These are phyloP conservation scores for Ennomos quercinarius DNA, from an alignment of 2,888 invertebrate genomes.

Conservation along the genomic window DNA sequence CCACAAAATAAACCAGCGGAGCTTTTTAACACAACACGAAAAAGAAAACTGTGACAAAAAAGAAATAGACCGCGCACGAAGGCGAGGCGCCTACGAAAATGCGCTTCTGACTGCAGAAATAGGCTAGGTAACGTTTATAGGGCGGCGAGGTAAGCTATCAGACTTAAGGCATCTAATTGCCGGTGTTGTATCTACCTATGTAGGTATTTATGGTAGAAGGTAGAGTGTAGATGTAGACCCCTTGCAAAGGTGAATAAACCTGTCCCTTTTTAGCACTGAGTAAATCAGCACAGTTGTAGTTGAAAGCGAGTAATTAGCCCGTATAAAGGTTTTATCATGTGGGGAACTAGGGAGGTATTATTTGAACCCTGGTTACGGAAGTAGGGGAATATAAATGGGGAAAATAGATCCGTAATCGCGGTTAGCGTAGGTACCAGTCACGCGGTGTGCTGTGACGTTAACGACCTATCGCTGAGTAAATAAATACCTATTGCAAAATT, in stretches of 20 bases:
- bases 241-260: constrained; percentile 59
- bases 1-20: constrained; percentile 42
- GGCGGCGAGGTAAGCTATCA: constrained; percentile 64
- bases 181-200: too few relatives aligned
- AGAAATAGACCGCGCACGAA: constrained; percentile 54
- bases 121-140: constrained; percentile 48
- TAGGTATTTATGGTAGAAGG: constrained; percentile 21
- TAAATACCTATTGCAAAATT: too few relatives aligned
- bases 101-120: constrained; percentile 63
- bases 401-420: constrained; percentile 1
- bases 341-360: neutral
- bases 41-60: constrained; percentile 50
- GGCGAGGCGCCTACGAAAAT: constrained; percentile 58
- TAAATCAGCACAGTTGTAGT: constrained; percentile 45
- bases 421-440: neutral
- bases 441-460: too few relatives aligned
- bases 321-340: constrained; percentile 3
- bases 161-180: constrained; percentile 65
- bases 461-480: too few relatives aligned
- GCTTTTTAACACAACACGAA: constrained; percentile 46
- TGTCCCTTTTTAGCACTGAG: constrained; percentile 59
- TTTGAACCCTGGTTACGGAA: neutral
- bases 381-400: too few relatives aligned
- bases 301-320: constrained; percentile 9
- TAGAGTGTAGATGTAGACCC: constrained; percentile 49